Percentiles rank a stretch among this genome's conserved stretches.
Conservation (phyloP, 2,113 vertebrate genomes). For the Thalassoma bifasciatum region DNA sequence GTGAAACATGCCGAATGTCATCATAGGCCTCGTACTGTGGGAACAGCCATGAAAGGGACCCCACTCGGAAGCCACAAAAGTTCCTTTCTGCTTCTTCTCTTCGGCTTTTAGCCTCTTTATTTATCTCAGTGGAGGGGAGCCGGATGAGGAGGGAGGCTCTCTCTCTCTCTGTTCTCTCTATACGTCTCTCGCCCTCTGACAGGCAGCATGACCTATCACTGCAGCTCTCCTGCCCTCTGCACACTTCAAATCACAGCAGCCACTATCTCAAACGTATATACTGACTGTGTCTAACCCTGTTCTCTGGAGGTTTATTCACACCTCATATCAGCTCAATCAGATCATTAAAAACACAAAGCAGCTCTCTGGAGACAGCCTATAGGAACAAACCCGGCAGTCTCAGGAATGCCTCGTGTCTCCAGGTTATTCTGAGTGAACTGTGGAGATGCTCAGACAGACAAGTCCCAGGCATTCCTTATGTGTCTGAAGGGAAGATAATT, state of each 20-base stretch:
- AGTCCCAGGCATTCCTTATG: conserved; percentile 72
- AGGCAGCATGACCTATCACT: conserved; percentile 39
- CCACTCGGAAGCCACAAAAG: conserved; percentile 83
- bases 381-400: conserved; percentile 14
- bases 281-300: conserved; percentile 27
- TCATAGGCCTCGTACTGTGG: conserved; percentile 81
- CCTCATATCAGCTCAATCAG: conserved; percentile 53
- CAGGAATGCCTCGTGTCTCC: conserved; percentile 46
- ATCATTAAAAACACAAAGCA: conserved; percentile 36
- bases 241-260: conserved; percentile 54
- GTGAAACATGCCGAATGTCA: conserved; percentile 79
- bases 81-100: conserved; percentile 81
- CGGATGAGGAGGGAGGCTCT: conserved; percentile 73
- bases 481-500: conserved; percentile 72
- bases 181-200: conserved; percentile 49
- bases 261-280: conserved; percentile 23
- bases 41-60: conserved; percentile 85
- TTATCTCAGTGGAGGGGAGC: conserved; percentile 79
- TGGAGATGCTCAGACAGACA: conserved; percentile 23
- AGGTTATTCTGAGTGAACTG: conserved; percentile 44
- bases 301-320: conserved; percentile 46
- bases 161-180: conserved; percentile 31
- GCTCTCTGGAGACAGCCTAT: conserved; percentile 5
- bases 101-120: conserved; percentile 82
- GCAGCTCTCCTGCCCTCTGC: conserved; percentile 45